A percentile compares a stretch with the other conserved stretches of the same genome.
These are phyloP conservation scores for Scaeva pyrastri DNA, from an alignment of 2,888 invertebrate species.

Conservation along the genomic window DNA sequence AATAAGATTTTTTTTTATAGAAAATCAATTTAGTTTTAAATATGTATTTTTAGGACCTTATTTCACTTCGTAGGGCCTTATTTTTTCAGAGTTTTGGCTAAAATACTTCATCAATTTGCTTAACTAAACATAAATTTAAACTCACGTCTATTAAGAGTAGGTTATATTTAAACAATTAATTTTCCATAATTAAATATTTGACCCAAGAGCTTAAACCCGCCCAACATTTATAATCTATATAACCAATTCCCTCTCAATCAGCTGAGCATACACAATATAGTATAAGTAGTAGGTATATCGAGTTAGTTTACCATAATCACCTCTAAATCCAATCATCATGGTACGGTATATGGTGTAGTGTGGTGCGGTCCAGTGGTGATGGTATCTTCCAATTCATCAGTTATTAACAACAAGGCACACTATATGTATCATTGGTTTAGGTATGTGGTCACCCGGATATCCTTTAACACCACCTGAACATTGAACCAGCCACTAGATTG, in stretches of 20 bases:
- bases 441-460: conserved; percentile 37
- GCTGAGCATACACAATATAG: conserved; percentile 46
- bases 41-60: too few species aligned
- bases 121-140: too few species aligned
- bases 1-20: too few species aligned
- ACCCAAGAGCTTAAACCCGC: conserved; percentile 15
- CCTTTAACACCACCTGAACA: conserved; percentile 48
- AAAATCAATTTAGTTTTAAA: too few species aligned
- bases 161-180: conserved; percentile 13
- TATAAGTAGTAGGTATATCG: background rate
- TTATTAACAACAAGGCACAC: conserved; percentile 61
- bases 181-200: conserved; percentile 18
- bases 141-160: too few species aligned
- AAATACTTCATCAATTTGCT: too few species aligned
- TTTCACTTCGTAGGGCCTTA: too few species aligned
- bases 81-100: too few species aligned
- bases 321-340: conserved; percentile 53
- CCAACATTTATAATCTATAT: too few species aligned
- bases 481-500: conserved; percentile 18
- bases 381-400: conserved; percentile 61
- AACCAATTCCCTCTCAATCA: conserved; percentile 35
- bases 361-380: conserved; percentile 18
- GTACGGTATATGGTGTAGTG: too few species aligned
- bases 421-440: background rate
- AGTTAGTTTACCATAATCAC: conserved; percentile 39